Evolutionary conservation across 1,140 invertebrate genomes (phyloP), one percentile per base, ranked within the genome.

Genomic region (Ectropis grisescens): DNA sequence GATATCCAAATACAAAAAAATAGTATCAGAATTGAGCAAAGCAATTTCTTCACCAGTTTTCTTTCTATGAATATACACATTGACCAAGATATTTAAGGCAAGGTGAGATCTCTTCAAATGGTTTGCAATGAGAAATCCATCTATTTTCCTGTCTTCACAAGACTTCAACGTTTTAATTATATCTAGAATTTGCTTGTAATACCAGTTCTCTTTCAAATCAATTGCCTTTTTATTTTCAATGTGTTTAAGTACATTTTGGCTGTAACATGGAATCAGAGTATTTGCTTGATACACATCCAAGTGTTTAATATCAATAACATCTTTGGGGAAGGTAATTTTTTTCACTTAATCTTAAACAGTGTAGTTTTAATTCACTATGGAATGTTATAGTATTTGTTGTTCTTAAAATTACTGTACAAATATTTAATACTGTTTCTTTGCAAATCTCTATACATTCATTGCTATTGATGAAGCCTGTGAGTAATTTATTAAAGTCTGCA

Each of bases 281-380:
- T 76, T 50, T 34, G 78, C 66, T 55, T 78, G 62, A 39, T 25
- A 33, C 3, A 37, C 32, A 55, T 58, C 47, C 40, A 53, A 55
- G 13, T 53, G 58, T 32, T 58, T 35, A 13, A 80, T 37, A 9
- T 52, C 30, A n/a, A 70, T 35, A 10, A 67, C 14, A 24, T 65
- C 43, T 46, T 58, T 35, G 15, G 68, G 45, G 27, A 69, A 43
- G 24, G 64, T 29, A 9, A 69, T 22, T 29, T 46, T 50, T 10
- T 39, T 49, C n/a, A 27, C 59, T 76, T 29, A 62, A 40, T 22
- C 41, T 47, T 24, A 76, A 52, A 39, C 68, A 74, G 37, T 50
- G 40, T 12, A 65, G 28, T 37, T 54, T 67, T 5, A 76, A 23
- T 26, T 70, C 46, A 34, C 54, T 66, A 22, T 29, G 48, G 28